Conservation (phyloP, 2,797 vertebrate genomes). For the Sebastes cheni region DNA sequence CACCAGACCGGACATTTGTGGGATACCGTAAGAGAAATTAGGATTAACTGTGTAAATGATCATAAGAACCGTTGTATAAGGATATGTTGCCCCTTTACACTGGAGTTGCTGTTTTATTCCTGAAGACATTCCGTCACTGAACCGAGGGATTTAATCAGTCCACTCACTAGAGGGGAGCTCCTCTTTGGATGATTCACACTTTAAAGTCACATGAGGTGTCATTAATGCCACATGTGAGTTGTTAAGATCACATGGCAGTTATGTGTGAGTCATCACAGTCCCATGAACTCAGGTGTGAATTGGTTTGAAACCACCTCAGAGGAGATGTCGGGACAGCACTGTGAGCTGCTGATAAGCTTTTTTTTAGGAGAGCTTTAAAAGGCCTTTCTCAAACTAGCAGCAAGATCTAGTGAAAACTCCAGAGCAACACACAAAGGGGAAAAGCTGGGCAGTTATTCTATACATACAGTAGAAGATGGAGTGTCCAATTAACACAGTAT, state of each 20-base stretch:
- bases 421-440: neutral
- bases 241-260: neutral
- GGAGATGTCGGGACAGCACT: neutral
- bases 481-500: neutral
- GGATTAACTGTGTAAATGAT: too few species aligned
- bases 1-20: too few species aligned
- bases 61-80: too few species aligned
- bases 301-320: neutral
- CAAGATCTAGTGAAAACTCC: neutral
- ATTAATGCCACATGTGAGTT: neutral
- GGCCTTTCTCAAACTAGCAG: neutral
- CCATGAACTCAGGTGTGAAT: neutral
- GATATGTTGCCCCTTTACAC: too few species aligned
- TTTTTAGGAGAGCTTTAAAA: neutral
- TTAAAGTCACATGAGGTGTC: neutral
- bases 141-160: neutral
- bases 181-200: neutral
- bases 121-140: neutral
- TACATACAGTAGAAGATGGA: neutral
- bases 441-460: neutral
- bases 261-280: constrained; percentile 9
- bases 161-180: neutral
- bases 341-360: neutral
- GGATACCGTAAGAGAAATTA: fast-evolving
- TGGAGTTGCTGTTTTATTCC: neutral